Base-by-base conservation (phyloP, 2,888 invertebrate species). In the Rotaria magnacalcarata region DNA sequence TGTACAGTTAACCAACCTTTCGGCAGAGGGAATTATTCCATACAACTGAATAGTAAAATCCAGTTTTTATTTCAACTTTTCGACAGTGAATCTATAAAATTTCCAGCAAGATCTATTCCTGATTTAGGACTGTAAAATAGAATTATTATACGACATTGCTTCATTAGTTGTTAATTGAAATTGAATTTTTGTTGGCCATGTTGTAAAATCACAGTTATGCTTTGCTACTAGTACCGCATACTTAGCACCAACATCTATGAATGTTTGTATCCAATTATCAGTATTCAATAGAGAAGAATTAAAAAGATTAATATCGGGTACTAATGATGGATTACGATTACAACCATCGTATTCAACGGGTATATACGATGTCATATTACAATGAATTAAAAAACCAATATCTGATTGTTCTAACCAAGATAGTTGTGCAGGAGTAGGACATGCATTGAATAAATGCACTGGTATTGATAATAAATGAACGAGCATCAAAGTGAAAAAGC, bases 1-100 rank as follows among this genome's bases (percentile, higher is more conserved):
- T 60, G 60, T 8, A 60, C 60, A 60, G n/a, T 60, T 27, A 60
- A 60, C 60, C 60, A n/a, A n/a, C n/a, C n/a, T n/a, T n/a, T n/a
- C n/a, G n/a, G n/a, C n/a, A n/a, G n/a, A n/a, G n/a, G n/a, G n/a
- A 60, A 60, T 60, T 60, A 60, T 60, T 60, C 60, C 60, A 60
- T 6, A 60, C 27, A n/a, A 60, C 27, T 60, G 60, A 60, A 60
- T 60, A 60, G 27, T 60, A 60, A 4, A 60, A 60, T 60, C 60
- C 60, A 60, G 60, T 60, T 60, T 8, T n/a, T 14, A 60, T 60
- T 60, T 27, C 60, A 60, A 27, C 60, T 60, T 60, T n/a, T 60
- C 27, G 60, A 60, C 60, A 60, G n/a, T 27, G 60, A 60, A 6
- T 27, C n/a, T 10, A 60, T 60, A 60, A 60, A 60, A 11, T 16